Percentiles rank a stretch among this genome's conserved stretches.
Evolutionary conservation across 2,113 vertebrate genomes (phyloP).

Genomic region (Globicephala melas): DNA sequence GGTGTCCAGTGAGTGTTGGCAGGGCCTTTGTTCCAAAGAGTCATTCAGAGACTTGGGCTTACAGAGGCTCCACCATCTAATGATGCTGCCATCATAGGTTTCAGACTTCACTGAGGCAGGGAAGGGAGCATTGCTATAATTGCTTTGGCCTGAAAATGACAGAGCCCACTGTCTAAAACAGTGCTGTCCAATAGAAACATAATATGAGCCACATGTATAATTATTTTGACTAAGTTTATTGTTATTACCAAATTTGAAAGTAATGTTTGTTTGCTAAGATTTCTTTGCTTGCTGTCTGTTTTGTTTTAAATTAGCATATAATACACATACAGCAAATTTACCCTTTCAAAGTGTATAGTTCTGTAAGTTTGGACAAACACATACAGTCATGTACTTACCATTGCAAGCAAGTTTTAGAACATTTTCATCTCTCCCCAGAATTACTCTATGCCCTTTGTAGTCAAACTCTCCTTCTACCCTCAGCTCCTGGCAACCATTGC

Average conservation of each 20-base stretch:
- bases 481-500: too few relatives aligned
- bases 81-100: neutral
- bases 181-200: neutral
- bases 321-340: neutral
- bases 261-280: neutral
- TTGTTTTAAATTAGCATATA: neutral
- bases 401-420: neutral
- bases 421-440: neutral
- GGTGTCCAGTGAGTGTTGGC: neutral
- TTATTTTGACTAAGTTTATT: neutral
- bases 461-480: neutral
- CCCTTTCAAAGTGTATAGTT: neutral
- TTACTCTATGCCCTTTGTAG: neutral
- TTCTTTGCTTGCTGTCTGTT: neutral
- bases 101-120: neutral
- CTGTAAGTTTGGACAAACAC: neutral
- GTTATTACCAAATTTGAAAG: neutral
- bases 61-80: neutral
- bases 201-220: neutral
- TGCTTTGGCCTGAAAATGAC: neutral
- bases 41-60: neutral
- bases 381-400: neutral
- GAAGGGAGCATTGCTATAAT: neutral
- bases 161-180: neutral
- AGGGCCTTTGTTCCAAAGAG: neutral